Evolutionary conservation across 2,888 invertebrate genomes (phyloP), one percentile per base, ranked within the genome.

Genomic region (Orchesellides sinensis): DNA sequence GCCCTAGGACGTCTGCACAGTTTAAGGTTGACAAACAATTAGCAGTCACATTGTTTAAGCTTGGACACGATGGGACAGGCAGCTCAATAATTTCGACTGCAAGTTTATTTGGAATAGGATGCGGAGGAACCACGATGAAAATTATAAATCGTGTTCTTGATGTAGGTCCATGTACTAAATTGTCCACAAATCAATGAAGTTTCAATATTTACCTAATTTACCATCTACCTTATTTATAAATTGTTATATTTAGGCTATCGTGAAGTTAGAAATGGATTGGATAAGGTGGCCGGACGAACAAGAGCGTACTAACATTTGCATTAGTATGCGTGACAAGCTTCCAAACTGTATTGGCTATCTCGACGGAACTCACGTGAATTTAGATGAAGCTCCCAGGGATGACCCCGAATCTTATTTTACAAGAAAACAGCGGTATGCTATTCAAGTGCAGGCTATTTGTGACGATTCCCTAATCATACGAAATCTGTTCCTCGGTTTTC

Each of bases 361-460:
- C 5, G 83, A 83, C 40, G 80, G 83, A 12, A 47, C 17, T 17
- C 65, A 83, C 14, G 63, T 80, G 3, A 19, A 27, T n/a, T 19
- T 83, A 0, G 47, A 19, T 56, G 45, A 79, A 29, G 74, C 83
- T 1, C 83, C 83, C 0, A 4, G 45, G 0, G 80, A 83, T 47
- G 63, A 83, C 32, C 74, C 49, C 12, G 80, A 83, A 40, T 65
- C 80, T 0, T 79, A 83, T 19, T 83, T 17, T 19, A 56, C 25
- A 5, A n/a, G 83, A 2, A 83, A 83, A 29, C 74, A 83, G 40
- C 23, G 73, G n/a, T 83, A 83, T 65, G 35, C 47, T 0, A 80
- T 83, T 12, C 79, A 83, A 35, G 0, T 75, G 6, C 83, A 83
- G 29, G 70, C 66, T 1, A 23, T 80, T 0, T 74, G 74, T 23